Base-by-base conservation (phyloP, 30 jellyfish, hydroid and myxozoan genomes). In the Aurelia coerulea region DNA sequence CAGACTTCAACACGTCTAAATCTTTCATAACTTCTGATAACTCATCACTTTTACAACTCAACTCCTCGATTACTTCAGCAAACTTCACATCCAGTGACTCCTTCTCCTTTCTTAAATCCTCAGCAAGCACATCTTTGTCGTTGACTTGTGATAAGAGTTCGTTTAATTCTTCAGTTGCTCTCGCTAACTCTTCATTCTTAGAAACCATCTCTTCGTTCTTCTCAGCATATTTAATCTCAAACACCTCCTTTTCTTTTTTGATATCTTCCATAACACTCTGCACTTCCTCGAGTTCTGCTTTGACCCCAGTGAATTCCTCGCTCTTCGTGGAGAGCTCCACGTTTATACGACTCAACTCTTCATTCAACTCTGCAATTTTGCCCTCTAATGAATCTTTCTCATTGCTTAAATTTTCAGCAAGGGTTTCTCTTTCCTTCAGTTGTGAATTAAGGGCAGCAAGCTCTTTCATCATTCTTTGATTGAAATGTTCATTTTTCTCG, bases 331-430 rank as follows among this genome's bases (percentile, higher is more conserved):
- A 13, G 52, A 71, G 15, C 29, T 39, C 65, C 11, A 7, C 54
- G n/a, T 13, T 32, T 35, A 10, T 71, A 50, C 81, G 2, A 12
- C 50, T 71, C 81, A 71, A 35, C 11, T 12, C 81, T 23, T 71
- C 34, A 71, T 71, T 16, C 81, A 71, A 14, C 32, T 35, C 81
- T 37, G 62, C 81, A 35, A 71, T 35, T 14, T 31, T 14, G 41
- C 41, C 50, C 33, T 71, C 65, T 1, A 71, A 23, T 12, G 15
- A 42, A 2, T 71, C 66, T n/a, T 23, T 31, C 34, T 71, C 64
- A 7, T 46, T 5, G 81, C 64, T 35, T 13, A 46, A 13, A 46
- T 46, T 46, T 2, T 46, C 29, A 15, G 58, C 13, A 0, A 23
- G 0, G 8, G 66, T 33, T 35, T 31, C 75, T 51, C 34, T 58